These are phyloP conservation scores for Sebastes trivittatus DNA, from an alignment of 2,797 vertebrate genomes.

Conservation along the genomic window DNA sequence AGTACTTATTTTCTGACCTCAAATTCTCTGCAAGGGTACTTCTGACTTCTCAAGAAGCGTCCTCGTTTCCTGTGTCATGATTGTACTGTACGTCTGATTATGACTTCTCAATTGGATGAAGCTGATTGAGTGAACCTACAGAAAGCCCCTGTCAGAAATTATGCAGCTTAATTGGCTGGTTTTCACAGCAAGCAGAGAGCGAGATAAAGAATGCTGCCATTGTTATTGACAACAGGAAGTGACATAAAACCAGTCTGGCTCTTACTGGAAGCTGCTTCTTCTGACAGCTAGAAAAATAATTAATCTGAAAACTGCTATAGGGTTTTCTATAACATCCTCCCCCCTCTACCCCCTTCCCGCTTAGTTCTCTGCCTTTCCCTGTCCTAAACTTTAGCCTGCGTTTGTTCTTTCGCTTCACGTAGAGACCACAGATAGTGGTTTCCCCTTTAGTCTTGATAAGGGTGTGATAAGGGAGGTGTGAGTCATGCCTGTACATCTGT, in stretches of 20 bases:
- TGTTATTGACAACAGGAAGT: slow-evolving; percentile 83
- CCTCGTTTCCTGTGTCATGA: slow-evolving; percentile 53
- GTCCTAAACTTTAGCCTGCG: slow-evolving; percentile 58
- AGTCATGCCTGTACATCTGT: slow-evolving; percentile 57
- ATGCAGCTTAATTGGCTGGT: slow-evolving; percentile 42
- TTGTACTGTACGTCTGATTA: slow-evolving; percentile 24
- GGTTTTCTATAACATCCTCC: background rate
- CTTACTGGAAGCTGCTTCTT: slow-evolving; percentile 82
- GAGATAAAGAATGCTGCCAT: slow-evolving; percentile 64
- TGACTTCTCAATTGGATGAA: slow-evolving; percentile 52
- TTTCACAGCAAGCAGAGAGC: slow-evolving; percentile 54
- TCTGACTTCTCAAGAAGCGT: slow-evolving; percentile 61
- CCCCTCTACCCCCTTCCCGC: background rate
- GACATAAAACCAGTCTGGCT: slow-evolving; percentile 75
- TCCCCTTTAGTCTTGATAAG: slow-evolving; percentile 56
- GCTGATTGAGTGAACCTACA: slow-evolving; percentile 48
- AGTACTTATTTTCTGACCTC: slow-evolving; percentile 36
- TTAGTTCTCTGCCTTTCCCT: slow-evolving; percentile 50
- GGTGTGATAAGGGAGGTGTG: slow-evolving; percentile 57
- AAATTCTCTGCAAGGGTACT: slow-evolving; percentile 30
- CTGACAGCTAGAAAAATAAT: slow-evolving; percentile 60
- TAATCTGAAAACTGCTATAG: slow-evolving; percentile 37
- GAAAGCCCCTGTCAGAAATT: slow-evolving; percentile 70
- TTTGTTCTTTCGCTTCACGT: slow-evolving; percentile 58
- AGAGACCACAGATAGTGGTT: slow-evolving; percentile 54